Evolutionary conservation across 2,113 vertebrate genomes (phyloP), one percentile per base, ranked within the genome.

Genomic region (Perca fluviatilis): DNA sequence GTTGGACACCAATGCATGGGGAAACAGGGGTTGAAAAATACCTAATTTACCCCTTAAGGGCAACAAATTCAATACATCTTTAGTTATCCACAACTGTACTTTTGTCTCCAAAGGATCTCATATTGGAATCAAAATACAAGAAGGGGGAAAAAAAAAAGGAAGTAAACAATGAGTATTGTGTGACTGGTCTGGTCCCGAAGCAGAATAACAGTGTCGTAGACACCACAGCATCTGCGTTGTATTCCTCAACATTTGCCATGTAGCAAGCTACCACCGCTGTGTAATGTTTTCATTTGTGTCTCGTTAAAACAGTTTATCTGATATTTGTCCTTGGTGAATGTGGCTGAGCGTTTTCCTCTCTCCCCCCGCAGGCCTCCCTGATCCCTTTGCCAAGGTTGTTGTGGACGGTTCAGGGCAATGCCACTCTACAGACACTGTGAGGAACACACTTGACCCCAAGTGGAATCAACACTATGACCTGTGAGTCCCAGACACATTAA

Each of bases 401-500:
- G 98, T 99, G 93, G 98, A 99, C 6, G 98, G 98, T 88, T 99
- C 98, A 75, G 98, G 98, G 61, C 98, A 99, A 84, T 99, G 98
- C 95, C 98, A 99, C 96, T 99, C 98, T 70, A 99, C 98, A 91
- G 98, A 99, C 96, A 99, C 98, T 92, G 98, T 99, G 96, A 99
- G 97, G 96, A 99, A 99, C 95, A 99, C 98, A 15, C 97, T 99
- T 25, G 98, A 99, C 95, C 98, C 98, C 90, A 99, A 99, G 93
- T 99, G 98, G 98, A 99, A 99, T 94, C 98, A 99, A 88, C 98
- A 99, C 95, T 99, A 99, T 89, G 98, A 99, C 94, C 94, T 99
- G 98, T 99, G 96, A 97, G 98, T 94, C 43, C 73, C 30, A 0
- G 21, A 61, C 10, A 5, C 69, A 60, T 33, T 9, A 21, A 58